phyloP scores from a whole-genome alignment of 2,797 vertebrate genomes.

The Amniataba percoides region DNA sequence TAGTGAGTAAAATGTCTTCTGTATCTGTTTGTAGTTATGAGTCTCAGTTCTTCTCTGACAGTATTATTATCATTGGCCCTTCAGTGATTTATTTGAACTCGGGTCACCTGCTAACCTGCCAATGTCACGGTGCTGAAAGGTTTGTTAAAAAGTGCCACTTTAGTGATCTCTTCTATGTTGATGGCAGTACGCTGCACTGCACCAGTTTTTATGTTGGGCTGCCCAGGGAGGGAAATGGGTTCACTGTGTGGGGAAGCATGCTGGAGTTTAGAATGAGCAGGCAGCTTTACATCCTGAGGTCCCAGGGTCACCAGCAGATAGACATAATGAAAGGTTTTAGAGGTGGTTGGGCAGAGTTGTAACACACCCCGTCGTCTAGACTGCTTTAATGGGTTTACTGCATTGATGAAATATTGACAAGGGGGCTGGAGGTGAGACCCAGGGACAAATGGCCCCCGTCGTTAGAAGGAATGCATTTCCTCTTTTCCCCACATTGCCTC shows the following conservation, averaged over 20 bases:
- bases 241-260: slow-evolving; percentile 56
- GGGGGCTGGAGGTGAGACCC: slow-evolving; percentile 73
- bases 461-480: slow-evolving; percentile 67
- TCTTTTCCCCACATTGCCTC: slow-evolving; percentile 57
- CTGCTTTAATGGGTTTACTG: slow-evolving; percentile 84
- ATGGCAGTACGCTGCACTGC: slow-evolving; percentile 39
- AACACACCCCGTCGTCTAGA: slow-evolving; percentile 84
- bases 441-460: slow-evolving; percentile 69
- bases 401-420: slow-evolving; percentile 84
- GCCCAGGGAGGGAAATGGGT: slow-evolving; percentile 43
- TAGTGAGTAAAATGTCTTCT: neutral
- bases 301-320: slow-evolving; percentile 75
- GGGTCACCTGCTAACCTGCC: slow-evolving; percentile 50
- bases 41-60: neutral
- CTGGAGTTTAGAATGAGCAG: slow-evolving; percentile 58
- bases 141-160: slow-evolving; percentile 52
- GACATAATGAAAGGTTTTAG: slow-evolving; percentile 81
- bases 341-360: slow-evolving; percentile 71
- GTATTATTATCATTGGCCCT: neutral
- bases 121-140: slow-evolving; percentile 47
- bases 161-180: slow-evolving; percentile 37
- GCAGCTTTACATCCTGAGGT: slow-evolving; percentile 76
- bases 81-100: slow-evolving; percentile 20
- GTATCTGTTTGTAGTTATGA: neutral
- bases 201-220: slow-evolving; percentile 48